These are phyloP conservation scores for Nasonia vitripennis DNA, from an alignment of 1,140 invertebrate genomes.

Conservation along the genomic window DNA sequence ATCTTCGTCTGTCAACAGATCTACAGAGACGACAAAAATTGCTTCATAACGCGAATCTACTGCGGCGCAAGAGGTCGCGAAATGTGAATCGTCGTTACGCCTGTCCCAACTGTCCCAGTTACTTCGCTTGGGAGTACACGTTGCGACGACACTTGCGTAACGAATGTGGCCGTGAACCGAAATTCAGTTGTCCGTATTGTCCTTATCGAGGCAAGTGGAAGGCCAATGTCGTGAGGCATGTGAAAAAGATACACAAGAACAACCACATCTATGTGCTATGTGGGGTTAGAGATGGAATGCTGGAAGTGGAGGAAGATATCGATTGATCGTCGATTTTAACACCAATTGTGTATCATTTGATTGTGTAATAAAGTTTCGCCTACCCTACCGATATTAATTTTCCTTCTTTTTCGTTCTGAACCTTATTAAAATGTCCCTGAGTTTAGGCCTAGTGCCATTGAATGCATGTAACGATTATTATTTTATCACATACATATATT, in stretches of 20 bases:
- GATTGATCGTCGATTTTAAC: not conserved
- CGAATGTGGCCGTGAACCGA: slow-evolving; percentile 79
- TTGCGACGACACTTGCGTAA: slow-evolving; percentile 78
- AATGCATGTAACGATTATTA: not conserved
- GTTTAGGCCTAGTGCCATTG: no score
- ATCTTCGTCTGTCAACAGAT: slow-evolving; percentile 11
- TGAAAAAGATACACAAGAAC: slow-evolving; percentile 64
- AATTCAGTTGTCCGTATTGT: slow-evolving; percentile 78
- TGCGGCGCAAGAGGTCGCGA: not conserved
- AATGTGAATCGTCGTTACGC: slow-evolving; percentile 29
- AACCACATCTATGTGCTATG: slow-evolving; percentile 58
- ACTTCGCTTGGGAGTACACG: slow-evolving; percentile 75
- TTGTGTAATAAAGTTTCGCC: not conserved
- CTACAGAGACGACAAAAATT: not conserved
- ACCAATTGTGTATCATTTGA: no score
- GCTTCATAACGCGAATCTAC: not conserved
- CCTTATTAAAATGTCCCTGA: no score
- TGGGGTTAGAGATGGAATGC: not conserved
- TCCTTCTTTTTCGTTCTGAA: not conserved
- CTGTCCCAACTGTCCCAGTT: slow-evolving; percentile 76
- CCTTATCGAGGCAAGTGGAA: slow-evolving; percentile 72
- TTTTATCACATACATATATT: not conserved
- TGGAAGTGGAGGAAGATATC: not conserved
- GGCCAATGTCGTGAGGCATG: slow-evolving; percentile 68
- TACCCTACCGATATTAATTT: not conserved